Evolutionary conservation across 2,888 invertebrate species (phyloP).

Genomic region (Zaprionus lineosus): DNA sequence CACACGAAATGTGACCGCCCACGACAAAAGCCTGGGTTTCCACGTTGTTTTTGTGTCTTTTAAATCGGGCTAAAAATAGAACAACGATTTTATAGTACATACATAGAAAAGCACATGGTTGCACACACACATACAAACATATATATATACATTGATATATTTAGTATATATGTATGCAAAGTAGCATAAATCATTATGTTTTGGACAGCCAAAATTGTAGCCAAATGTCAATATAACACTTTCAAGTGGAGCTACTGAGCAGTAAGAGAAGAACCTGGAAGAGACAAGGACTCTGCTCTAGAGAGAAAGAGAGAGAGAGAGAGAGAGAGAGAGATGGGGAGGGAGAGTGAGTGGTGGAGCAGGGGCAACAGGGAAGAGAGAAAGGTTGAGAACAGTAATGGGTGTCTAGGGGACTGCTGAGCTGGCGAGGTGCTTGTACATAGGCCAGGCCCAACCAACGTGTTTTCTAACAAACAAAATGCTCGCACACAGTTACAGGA

Average conservation of each 20-base stretch:
- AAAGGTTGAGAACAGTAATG: too few species aligned
- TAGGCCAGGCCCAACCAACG: conserved; percentile 53
- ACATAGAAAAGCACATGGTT: conserved; percentile 23
- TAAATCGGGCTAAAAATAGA: conserved; percentile 53
- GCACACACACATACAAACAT: not conserved
- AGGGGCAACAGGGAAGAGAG: too few species aligned
- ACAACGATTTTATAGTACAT: conserved; percentile 53
- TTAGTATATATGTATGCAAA: conserved; percentile 37
- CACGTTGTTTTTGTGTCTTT: conserved; percentile 24
- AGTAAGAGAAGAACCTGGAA: not conserved
- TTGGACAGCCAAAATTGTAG: conserved; percentile 57
- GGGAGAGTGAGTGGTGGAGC: not conserved
- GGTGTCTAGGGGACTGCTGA: too few species aligned
- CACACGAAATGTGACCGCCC: conserved; percentile 59
- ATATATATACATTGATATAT: conserved; percentile 11
- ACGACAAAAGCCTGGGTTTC: conserved; percentile 10
- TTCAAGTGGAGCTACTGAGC: conserved; percentile 36
- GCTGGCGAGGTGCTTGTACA: conserved; percentile 32
- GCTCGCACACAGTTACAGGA: conserved; percentile 50
- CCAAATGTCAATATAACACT: conserved; percentile 77
- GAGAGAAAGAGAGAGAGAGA: not conserved
- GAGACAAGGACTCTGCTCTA: not conserved
- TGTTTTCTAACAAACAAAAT: conserved; percentile 53
- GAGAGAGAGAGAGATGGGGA: not conserved
- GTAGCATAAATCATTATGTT: conserved; percentile 70